Evolutionary conservation across 2,113 vertebrate species (phyloP), one percentile per base, ranked within the genome.

Genomic region (Promerops cafer): DNA sequence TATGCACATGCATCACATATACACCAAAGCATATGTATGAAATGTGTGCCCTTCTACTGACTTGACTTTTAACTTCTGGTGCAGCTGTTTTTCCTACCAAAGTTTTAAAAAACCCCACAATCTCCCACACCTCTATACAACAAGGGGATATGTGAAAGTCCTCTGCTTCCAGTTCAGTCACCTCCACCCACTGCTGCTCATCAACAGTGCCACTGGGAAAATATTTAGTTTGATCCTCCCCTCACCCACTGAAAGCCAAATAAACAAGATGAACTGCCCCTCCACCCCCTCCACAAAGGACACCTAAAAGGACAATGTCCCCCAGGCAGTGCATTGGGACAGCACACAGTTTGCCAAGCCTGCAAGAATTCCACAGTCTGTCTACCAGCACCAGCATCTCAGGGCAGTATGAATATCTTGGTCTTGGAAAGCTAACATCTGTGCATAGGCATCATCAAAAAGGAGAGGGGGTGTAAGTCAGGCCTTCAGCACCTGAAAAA

Each of bases 341-440:
- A 47, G 50, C 2, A 0, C 11, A 30, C 3, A 54, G 44, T 31
- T 20, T 77, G 53, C 33, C 39, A 68, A 63, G 39, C 19, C 44
- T 56, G 26, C 0, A 3, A 57, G 53, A 66, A 42, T 54, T 74
- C 63, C 45, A 65, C 14, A 52, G 40, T n/a, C 3, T 0, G 20
- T 23, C 49, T 63, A 16, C 16, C 13, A 39, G 21, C 47, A 19
- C 11, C 18, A 9, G n/a, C 37, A n/a, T 30, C 37, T 68, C 30
- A 18, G n/a, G 13, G 60, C 15, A 54, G 20, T 31, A 31, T 7
- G 12, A 20, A 37, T 28, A 44, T 20, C 37, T 33, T 33, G 45
- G 16, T 22, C 47, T 60, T 45, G 63, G 57, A 87, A 68, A 64
- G 49, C 21, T n/a, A 63, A 28, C 13, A 56, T 45, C 45, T 44